These are phyloP conservation scores for Lagocephalus sceleratus DNA, from an alignment of 2,797 vertebrate species.

Conservation along the genomic window DNA sequence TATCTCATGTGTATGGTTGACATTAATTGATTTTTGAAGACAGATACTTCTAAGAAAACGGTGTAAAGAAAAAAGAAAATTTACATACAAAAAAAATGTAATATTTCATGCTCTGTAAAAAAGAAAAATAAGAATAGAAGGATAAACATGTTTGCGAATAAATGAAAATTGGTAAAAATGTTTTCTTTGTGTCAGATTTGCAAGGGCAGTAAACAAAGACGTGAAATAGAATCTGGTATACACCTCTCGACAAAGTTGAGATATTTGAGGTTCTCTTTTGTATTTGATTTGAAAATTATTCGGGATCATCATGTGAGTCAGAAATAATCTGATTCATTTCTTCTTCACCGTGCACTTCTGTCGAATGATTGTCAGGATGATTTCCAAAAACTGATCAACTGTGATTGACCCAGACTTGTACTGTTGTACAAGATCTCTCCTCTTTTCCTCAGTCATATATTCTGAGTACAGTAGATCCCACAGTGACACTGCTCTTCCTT, in stretches of 20 bases:
- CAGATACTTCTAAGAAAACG: too few relatives aligned
- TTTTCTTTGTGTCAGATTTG: constrained; percentile 21
- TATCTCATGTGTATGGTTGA: too few relatives aligned
- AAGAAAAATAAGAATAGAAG: too few relatives aligned
- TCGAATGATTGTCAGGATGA: constrained; percentile 50
- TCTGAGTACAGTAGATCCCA: constrained; percentile 85
- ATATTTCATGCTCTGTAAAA: neutral
- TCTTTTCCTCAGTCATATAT: constrained; percentile 75
- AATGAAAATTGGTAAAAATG: fast-evolving
- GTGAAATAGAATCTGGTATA: constrained; percentile 73
- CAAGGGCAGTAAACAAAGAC: constrained; percentile 68
- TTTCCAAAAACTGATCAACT: constrained; percentile 56
- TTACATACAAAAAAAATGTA: neutral
- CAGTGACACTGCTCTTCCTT: constrained; percentile 65
- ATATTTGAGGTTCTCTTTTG: constrained; percentile 84
- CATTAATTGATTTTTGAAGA: too few relatives aligned
- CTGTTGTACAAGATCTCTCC: constrained; percentile 67
- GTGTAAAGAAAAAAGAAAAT: too few relatives aligned
- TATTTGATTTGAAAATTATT: constrained; percentile 89
- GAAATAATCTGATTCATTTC: constrained; percentile 79
- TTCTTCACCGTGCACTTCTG: constrained; percentile 78
- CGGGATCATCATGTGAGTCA: constrained; percentile 80
- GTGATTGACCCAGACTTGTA: constrained; percentile 66
- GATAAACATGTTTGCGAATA: too few relatives aligned
- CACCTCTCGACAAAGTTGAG: constrained; percentile 82